These are phyloP conservation scores for Hyla sarda DNA, from an alignment of 2,113 vertebrate species.

Conservation along the genomic window DNA sequence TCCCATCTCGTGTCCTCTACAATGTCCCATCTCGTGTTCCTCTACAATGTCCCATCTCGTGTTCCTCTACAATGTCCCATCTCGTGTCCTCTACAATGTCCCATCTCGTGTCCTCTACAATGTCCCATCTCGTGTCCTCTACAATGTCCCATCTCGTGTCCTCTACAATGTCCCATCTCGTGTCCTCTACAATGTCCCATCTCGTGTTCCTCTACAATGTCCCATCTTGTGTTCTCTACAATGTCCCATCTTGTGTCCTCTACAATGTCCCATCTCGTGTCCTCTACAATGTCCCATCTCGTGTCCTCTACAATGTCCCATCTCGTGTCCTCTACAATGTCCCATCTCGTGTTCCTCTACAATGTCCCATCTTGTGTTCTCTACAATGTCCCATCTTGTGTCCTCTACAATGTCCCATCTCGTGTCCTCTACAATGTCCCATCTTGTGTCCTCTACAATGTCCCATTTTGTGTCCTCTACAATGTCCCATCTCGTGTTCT, in stretches of 20 bases:
- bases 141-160: too few species aligned
- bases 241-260: background rate
- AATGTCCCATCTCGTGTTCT: background rate
- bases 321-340: background rate
- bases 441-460: background rate
- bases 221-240: background rate
- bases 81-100: too few species aligned
- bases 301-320: background rate
- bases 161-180: too few species aligned
- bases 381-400: background rate
- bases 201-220: too few species aligned
- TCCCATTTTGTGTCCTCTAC: background rate
- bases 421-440: background rate
- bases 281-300: background rate
- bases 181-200: too few species aligned
- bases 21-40: too few species aligned
- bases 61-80: too few species aligned
- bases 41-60: too few species aligned
- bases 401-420: background rate
- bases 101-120: too few species aligned
- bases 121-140: too few species aligned
- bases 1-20: too few species aligned
- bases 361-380: background rate
- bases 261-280: background rate
- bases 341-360: background rate